These are phyloP conservation scores for Sweltsa coloradensis DNA, from an alignment of 1,140 invertebrate species.

Conservation along the genomic window DNA sequence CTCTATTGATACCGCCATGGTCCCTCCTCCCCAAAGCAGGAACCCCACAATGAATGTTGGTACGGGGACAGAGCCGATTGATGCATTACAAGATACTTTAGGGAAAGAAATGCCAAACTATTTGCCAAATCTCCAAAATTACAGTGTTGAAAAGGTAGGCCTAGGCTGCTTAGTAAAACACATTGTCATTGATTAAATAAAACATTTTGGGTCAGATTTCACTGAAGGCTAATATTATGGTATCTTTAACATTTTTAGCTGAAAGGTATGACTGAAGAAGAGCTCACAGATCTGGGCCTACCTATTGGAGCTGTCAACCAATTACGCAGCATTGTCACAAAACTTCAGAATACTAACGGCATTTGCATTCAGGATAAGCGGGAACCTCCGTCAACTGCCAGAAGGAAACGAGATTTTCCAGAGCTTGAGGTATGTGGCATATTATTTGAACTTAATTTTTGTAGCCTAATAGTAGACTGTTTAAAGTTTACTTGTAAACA, in stretches of 20 bases:
- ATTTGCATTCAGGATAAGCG: neutral
- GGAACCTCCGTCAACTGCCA: neutral
- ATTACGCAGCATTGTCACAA: slow-evolving; percentile 39
- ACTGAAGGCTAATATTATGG: neutral
- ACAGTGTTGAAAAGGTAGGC: slow-evolving; percentile 31
- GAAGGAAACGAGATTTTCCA: slow-evolving; percentile 6
- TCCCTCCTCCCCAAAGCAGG: slow-evolving; percentile 12
- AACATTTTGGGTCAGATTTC: neutral
- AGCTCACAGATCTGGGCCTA: slow-evolving; percentile 35
- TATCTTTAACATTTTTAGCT: slow-evolving; percentile 35
- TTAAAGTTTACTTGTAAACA: no score
- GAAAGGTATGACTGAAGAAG: slow-evolving; percentile 39
- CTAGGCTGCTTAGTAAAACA: neutral
- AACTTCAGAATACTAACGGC: slow-evolving; percentile 36
- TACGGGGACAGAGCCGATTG: slow-evolving; percentile 16
- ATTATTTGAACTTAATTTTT: no score
- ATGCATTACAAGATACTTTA: slow-evolving; percentile 29
- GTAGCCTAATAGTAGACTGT: no score
- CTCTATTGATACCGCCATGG: slow-evolving; percentile 20
- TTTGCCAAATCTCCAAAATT: slow-evolving; percentile 31
- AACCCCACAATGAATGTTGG: neutral
- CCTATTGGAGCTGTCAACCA: slow-evolving; percentile 38
- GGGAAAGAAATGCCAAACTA: slow-evolving; percentile 36
- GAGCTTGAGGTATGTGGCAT: no score
- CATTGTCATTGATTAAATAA: neutral